A percentile compares a stretch with the other conserved stretches of the same genome.
These are phyloP conservation scores for Procambarus clarkii DNA, from an alignment of 1,140 invertebrate genomes.

Conservation along the genomic window DNA sequence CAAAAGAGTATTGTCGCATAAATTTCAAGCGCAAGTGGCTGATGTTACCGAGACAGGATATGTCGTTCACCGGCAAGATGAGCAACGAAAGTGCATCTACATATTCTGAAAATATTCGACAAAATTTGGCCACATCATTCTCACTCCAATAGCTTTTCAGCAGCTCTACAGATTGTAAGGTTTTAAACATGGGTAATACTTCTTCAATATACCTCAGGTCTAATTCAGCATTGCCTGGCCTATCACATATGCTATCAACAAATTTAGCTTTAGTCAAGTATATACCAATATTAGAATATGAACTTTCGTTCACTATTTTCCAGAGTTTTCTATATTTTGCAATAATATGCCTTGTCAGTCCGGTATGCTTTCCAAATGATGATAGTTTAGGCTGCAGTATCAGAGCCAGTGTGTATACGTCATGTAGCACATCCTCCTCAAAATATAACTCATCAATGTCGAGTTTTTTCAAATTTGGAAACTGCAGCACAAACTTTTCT, in stretches of 20 bases:
- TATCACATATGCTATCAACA: constrained; percentile 37
- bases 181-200: constrained; percentile 34
- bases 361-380: constrained; percentile 48
- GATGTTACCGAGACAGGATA: constrained; percentile 32
- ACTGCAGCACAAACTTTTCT: constrained; percentile 24
- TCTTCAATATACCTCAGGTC: constrained; percentile 36
- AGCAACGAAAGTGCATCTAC: constrained; percentile 31
- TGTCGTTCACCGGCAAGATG: constrained; percentile 23
- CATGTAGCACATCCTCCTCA: constrained; percentile 29
- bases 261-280: constrained; percentile 49
- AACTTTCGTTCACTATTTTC: constrained; percentile 17
- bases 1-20: constrained; percentile 37
- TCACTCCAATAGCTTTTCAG: constrained; percentile 33
- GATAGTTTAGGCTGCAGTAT: constrained; percentile 34
- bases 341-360: constrained; percentile 31
- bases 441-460: constrained; percentile 46
- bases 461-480: constrained; percentile 41
- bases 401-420: constrained; percentile 37
- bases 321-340: constrained; percentile 31
- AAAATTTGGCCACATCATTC: constrained; percentile 32
- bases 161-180: constrained; percentile 35
- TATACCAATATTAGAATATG: constrained; percentile 14
- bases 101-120: constrained; percentile 6
- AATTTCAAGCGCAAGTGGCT: constrained; percentile 29
- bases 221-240: background rate